Conservation (phyloP, 2,797 vertebrate species). For the Hippoglossus hippoglossus region DNA sequence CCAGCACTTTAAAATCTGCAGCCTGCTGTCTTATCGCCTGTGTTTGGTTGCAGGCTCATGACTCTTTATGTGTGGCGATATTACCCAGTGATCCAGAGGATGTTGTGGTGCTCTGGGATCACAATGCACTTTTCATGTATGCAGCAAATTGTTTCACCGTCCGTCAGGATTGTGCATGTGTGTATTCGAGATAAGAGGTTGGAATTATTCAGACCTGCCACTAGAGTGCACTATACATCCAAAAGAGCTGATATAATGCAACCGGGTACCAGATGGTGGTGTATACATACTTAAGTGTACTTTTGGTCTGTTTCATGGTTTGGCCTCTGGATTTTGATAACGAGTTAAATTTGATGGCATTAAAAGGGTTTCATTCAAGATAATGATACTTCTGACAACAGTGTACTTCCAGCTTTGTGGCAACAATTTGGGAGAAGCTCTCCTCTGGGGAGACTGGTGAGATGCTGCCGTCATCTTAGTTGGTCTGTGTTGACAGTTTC, state of each 20-base stretch:
- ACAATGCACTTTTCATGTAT: slow-evolving; percentile 1
- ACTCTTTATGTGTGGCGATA: slow-evolving; percentile 13
- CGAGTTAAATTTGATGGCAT: background rate
- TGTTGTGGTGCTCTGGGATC: slow-evolving; percentile 23
- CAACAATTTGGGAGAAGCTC: too few relatives aligned
- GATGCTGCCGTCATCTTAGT: background rate
- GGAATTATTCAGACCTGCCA: slow-evolving; percentile 35
- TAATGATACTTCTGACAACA: background rate
- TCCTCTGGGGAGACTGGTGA: background rate
- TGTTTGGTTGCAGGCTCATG: slow-evolving; percentile 29
- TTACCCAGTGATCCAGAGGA: slow-evolving; percentile 4
- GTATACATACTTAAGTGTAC: background rate
- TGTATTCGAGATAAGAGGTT: background rate
- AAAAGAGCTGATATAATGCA: background rate
- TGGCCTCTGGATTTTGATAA: background rate
- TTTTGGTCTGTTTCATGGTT: background rate
- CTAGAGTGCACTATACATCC: slow-evolving; percentile 59
- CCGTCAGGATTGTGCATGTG: background rate
- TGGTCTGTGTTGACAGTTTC: background rate
- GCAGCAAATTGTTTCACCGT: slow-evolving; percentile 26
- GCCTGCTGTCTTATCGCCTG: slow-evolving; percentile 6
- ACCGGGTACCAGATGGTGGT: background rate
- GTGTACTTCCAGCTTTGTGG: background rate
- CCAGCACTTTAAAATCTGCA: slow-evolving; percentile 39
- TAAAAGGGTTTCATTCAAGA: background rate